These are phyloP conservation scores for Arremon brunneinucha DNA, from an alignment of 2,797 vertebrate genomes.

Conservation along the genomic window DNA sequence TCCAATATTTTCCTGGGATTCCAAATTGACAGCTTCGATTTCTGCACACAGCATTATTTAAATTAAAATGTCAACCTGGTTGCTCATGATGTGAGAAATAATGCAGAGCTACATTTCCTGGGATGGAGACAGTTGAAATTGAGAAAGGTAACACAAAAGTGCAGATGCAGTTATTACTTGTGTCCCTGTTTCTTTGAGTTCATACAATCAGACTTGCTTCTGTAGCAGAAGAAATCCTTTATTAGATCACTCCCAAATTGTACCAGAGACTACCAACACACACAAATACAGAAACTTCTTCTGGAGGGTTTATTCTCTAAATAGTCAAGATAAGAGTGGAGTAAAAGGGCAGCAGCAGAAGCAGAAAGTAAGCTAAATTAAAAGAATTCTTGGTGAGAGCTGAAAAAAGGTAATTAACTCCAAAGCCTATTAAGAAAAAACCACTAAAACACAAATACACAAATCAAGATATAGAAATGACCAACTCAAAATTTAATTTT, in stretches of 20 bases:
- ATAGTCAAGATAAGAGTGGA: background rate
- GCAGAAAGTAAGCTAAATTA: background rate
- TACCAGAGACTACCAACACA: background rate
- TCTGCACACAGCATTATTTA: background rate
- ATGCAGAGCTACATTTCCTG: background rate
- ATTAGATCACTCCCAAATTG: background rate
- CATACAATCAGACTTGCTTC: background rate
- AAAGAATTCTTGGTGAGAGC: background rate
- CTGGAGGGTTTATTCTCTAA: background rate
- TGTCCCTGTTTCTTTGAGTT: background rate
- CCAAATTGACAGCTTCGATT: slow-evolving; percentile 8
- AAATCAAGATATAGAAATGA: background rate
- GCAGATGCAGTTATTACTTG: background rate
- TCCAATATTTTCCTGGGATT: background rate
- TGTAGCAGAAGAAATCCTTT: background rate
- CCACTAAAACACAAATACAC: background rate
- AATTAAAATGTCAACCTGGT: slow-evolving; percentile 2
- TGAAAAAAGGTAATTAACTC: background rate
- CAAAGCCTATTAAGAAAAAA: background rate
- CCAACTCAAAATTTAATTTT: background rate
- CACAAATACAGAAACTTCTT: background rate
- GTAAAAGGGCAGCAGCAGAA: background rate
- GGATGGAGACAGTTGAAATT: background rate
- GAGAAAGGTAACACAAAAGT: background rate
- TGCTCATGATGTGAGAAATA: background rate